These are phyloP conservation scores for Drosophila kepulauana DNA, from an alignment of 1,140 invertebrate species.

Conservation along the genomic window DNA sequence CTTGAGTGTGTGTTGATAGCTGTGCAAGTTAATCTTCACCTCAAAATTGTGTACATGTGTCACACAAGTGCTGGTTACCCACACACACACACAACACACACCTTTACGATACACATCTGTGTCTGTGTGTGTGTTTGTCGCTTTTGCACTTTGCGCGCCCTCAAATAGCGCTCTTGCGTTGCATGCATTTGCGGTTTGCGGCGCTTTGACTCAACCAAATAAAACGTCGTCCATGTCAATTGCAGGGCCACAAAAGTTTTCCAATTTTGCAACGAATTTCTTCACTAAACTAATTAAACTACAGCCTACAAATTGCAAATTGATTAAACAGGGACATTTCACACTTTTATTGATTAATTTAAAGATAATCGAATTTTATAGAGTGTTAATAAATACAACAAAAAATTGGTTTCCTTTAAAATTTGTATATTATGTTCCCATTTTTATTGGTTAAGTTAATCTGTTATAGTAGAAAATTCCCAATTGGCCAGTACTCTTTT, in stretches of 20 bases:
- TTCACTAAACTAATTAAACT: background rate
- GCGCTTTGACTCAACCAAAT: background rate
- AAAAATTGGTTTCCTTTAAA: too few relatives aligned
- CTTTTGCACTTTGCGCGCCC: constrained; percentile 1
- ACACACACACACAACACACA: too few relatives aligned
- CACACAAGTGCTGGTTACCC: constrained; percentile 36
- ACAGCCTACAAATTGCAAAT: too few relatives aligned
- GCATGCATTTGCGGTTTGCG: constrained; percentile 2
- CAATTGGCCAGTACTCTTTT: too few relatives aligned
- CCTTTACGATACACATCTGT: background rate
- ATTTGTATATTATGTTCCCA: too few relatives aligned
- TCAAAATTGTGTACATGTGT: constrained; percentile 67
- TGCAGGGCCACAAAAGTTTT: background rate
- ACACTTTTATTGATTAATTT: too few relatives aligned
- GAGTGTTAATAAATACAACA: too few relatives aligned
- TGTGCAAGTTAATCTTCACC: constrained; percentile 53
- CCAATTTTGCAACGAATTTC: background rate
- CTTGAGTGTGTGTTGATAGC: constrained; percentile 26
- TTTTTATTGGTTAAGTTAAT: too few relatives aligned
- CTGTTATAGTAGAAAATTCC: too few relatives aligned
- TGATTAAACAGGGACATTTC: too few relatives aligned
- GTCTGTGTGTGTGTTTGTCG: background rate
- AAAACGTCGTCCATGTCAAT: background rate
- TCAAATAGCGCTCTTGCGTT: constrained; percentile 10
- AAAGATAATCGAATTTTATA: too few relatives aligned